These are phyloP conservation scores for Aurelia sp. DNA, from an alignment of 30 jellyfish, hydroid and myxozoan genomes.

Conservation along the genomic window DNA sequence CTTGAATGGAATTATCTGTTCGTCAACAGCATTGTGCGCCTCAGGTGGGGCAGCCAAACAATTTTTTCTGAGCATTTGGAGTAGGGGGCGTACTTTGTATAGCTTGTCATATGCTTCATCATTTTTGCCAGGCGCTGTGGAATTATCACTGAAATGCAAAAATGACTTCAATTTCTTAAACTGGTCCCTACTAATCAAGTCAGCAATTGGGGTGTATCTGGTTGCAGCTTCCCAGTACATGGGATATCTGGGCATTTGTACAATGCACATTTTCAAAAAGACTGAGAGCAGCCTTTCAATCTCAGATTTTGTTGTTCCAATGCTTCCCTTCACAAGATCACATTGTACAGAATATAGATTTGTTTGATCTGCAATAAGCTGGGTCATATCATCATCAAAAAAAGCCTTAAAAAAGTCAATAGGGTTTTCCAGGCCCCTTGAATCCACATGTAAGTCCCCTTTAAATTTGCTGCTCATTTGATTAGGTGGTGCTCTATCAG, in stretches of 20 bases:
- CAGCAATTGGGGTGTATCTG: constrained; percentile 50
- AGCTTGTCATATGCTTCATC: constrained; percentile 19
- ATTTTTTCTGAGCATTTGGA: constrained; percentile 44
- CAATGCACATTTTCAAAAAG: constrained; percentile 36
- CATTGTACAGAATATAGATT: constrained; percentile 46
- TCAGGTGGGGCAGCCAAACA: constrained; percentile 43
- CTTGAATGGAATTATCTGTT: constrained; percentile 66
- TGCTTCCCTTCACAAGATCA: constrained; percentile 22
- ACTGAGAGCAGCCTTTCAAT: constrained; percentile 37
- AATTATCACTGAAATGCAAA: constrained; percentile 47
- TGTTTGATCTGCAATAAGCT: constrained; percentile 45
- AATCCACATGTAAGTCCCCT: neutral
- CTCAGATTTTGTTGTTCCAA: constrained; percentile 28
- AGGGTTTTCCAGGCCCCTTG: constrained; percentile 4
- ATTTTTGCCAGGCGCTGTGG: constrained; percentile 8
- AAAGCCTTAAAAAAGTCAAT: constrained; percentile 43
- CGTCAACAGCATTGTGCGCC: constrained; percentile 59
- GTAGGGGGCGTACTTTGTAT: constrained; percentile 44
- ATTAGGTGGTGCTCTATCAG: constrained; percentile 48
- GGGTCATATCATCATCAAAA: constrained; percentile 47
- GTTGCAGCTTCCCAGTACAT: constrained; percentile 61
- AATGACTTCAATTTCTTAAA: constrained; percentile 15
- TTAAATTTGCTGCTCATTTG: constrained; percentile 6
- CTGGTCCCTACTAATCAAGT: constrained; percentile 54
- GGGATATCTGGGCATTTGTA: constrained; percentile 47